These are phyloP conservation scores for Clivina fossor DNA, from an alignment of 2,888 invertebrate genomes.

Conservation along the genomic window DNA sequence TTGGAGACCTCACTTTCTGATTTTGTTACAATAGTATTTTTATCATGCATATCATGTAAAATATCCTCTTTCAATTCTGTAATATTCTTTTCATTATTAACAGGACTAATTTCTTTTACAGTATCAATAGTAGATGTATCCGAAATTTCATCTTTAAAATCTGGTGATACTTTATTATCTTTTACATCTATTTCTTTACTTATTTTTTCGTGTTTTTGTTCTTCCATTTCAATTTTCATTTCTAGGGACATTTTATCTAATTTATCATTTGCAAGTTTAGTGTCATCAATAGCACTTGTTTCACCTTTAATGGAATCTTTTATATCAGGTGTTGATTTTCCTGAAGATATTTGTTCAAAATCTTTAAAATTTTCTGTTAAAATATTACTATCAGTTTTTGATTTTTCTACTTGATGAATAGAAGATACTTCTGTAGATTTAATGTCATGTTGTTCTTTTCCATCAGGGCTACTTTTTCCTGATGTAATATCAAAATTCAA, in stretches of 20 bases:
- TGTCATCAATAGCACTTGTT: conserved; percentile 24
- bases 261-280: conserved; percentile 8
- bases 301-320: conserved; percentile 30
- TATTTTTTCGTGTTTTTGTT: no score
- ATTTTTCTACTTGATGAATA: no score
- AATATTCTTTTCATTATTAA: conserved; percentile 2
- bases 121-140: conserved; percentile 27
- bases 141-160: conserved; percentile 21
- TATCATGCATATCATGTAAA: not conserved
- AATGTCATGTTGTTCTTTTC: not conserved
- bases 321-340: conserved; percentile 23
- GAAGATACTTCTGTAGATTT: conserved; percentile 8
- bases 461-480: not conserved
- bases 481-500: not conserved
- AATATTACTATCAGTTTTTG: conserved; percentile 10
- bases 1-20: not conserved
- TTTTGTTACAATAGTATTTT: not conserved
- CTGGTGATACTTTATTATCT: conserved; percentile 17
- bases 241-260: no score
- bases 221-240: no score
- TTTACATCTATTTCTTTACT: not conserved
- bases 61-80: conserved; percentile 9
- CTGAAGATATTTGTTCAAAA: no score
- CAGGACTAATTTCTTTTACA: conserved; percentile 28
- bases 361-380: conserved; percentile 12